A percentile compares a stretch with the other conserved stretches of the same genome.
These are phyloP conservation scores for Lycaon pictus DNA, from an alignment of 2,113 vertebrate species.

Conservation along the genomic window DNA sequence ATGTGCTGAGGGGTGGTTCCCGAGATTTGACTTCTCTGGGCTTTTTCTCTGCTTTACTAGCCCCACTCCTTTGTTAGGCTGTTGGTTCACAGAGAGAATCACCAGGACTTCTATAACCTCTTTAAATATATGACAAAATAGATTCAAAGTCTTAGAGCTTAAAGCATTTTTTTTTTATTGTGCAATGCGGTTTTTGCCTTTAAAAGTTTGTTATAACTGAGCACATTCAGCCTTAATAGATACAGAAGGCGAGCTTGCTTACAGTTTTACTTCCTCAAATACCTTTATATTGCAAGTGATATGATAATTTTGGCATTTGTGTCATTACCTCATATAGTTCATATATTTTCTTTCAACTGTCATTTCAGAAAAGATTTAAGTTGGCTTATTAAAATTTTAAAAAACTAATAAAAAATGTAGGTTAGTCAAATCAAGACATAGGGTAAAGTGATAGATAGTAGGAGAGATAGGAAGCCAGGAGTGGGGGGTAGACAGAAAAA, in stretches of 20 bases:
- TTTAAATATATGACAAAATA: conserved; percentile 46
- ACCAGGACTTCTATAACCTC: conserved; percentile 48
- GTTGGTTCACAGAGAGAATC: background rate
- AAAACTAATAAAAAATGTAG: conserved; percentile 8
- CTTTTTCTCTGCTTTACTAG: conserved; percentile 61
- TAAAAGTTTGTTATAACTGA: conserved; percentile 26
- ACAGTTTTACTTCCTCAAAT: background rate
- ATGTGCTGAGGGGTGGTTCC: background rate
- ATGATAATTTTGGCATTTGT: background rate
- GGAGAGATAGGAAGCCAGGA: background rate
- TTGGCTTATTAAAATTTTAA: background rate
- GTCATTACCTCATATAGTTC: background rate
- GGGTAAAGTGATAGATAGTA: background rate
- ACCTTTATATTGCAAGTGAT: background rate
- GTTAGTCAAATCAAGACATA: conserved; percentile 32
- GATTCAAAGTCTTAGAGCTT: conserved; percentile 18
- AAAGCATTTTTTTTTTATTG: background rate
- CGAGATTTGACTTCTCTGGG: conserved; percentile 32
- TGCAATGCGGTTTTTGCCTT: conserved; percentile 10
- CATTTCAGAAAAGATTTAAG: conserved; percentile 1
- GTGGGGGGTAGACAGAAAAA: background rate
- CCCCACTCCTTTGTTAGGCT: background rate
- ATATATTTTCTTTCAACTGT: background rate
- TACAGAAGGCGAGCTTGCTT: background rate
- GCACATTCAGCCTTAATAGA: background rate